A percentile compares a stretch with the other conserved stretches of the same genome.
These are phyloP conservation scores for Physella acuta DNA, from an alignment of 1,140 invertebrate genomes.

Conservation along the genomic window DNA sequence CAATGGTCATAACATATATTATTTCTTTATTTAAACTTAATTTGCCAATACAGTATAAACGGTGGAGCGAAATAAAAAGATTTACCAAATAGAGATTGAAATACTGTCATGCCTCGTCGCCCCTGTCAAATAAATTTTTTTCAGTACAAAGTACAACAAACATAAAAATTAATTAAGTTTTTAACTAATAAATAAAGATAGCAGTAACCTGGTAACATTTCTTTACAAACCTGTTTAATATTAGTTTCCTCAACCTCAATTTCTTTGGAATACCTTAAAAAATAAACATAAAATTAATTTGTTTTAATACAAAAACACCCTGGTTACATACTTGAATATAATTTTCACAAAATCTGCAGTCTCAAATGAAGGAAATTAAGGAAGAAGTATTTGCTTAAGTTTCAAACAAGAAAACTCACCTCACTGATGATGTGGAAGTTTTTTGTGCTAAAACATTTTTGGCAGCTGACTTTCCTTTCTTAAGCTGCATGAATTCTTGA, in stretches of 20 bases:
- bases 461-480: conserved; percentile 7
- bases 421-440: not conserved
- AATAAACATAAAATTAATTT: not conserved
- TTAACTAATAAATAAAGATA: not conserved
- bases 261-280: not conserved
- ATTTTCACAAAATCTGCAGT: no score
- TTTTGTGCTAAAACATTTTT: conserved; percentile 4
- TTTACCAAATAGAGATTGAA: conserved; percentile 22
- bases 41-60: no score
- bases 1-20: no score
- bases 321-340: no score
- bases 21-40: no score
- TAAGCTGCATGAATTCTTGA: conserved; percentile 15
- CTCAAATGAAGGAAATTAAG: no score
- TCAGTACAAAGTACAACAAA: not conserved
- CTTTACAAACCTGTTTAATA: not conserved
- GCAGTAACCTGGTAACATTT: no score
- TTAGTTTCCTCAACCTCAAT: not conserved
- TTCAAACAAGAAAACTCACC: not conserved
- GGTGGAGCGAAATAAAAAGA: no score
- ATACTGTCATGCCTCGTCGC: conserved; percentile 16
- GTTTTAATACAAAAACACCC: no score
- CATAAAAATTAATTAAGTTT: not conserved
- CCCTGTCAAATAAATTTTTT: not conserved
- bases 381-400: no score